phyloP scores from a whole-genome alignment of 2,888 invertebrate genomes.

The Scaeva pyrastri region DNA sequence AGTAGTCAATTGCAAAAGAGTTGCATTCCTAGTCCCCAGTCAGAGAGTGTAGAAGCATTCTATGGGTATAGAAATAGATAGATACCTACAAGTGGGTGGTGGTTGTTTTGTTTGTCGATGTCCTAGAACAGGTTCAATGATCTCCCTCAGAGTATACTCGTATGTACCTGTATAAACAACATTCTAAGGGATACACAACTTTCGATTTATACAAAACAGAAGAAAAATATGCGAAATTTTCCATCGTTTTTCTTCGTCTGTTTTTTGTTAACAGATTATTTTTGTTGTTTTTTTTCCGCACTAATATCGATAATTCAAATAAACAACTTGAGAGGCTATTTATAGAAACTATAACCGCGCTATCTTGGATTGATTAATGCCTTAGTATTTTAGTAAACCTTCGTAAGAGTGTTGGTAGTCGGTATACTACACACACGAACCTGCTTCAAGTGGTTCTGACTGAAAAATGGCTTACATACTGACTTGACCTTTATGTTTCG shows the following conservation, averaged over 20 bases:
- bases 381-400: neutral
- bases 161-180: neutral
- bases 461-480: conserved; percentile 8
- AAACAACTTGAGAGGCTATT: conserved; percentile 6
- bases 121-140: conserved; percentile 56
- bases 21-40: too few relatives aligned
- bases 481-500: conserved; percentile 14
- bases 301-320: conserved; percentile 2
- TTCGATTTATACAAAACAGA: neutral
- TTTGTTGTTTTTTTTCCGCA: neutral
- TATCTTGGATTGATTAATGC: conserved; percentile 7
- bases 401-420: neutral
- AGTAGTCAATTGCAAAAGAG: conserved; percentile 32
- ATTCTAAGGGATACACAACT: conserved; percentile 22
- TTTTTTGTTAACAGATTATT: neutral
- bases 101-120: conserved; percentile 11
- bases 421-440: neutral
- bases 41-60: too few relatives aligned
- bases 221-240: neutral
- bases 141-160: neutral
- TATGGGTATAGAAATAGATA: too few relatives aligned
- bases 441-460: conserved; percentile 27
- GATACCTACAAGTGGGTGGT: conserved; percentile 47
- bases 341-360: neutral
- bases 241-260: neutral